Evolutionary conservation across 2,797 vertebrate species (phyloP), one percentile per base, ranked within the genome.

Genomic region (Toxotes lorentzi): DNA sequence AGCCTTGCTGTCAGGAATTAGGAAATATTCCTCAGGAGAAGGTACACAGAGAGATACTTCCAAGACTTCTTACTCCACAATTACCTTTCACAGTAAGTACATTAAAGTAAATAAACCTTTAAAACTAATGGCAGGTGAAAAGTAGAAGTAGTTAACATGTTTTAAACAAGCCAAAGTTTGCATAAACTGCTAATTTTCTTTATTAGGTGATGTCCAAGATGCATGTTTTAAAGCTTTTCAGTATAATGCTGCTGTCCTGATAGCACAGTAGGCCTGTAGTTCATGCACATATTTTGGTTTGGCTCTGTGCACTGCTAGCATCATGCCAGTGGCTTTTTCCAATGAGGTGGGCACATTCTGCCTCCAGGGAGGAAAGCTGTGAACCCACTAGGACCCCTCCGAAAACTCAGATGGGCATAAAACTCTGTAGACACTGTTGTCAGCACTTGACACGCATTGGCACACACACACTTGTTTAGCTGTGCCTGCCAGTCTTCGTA

Each of bases 11-110:
- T 68, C 60, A 84, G 74, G 92, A 91, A 91, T 92, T 80, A 86
- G 75, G 70, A 81, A 77, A 89, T 92, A 94, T 89, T 93, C 83
- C 75, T 70, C 19, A 1, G 83, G 82, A 89, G 84, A 86, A 85
- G 83, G 71, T 71, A 73, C 81, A 71, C 79, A 65, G 69, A 87
- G 78, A 78, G 69, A 87, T 66, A 79, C 82, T 82, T 62, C 66
- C 85, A 73, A 88, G 84, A 85, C 83, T 79, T 71, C 68, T 68
- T 7, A 21, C 56, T 70, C 21, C 75, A 41, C 65, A 73, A 60
- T 57, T 47, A 72, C 69, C 83, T 51, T 75, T 64, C 21, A 81
- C 24, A 87, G 93, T 94, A 64, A 94, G 93, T 87, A 71, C 71
- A 74, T 73, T 30, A 10, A n/a, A 60, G 23, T n/a, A 41, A 69